These are phyloP conservation scores for Drosophila nannoptera DNA, from an alignment of 1,140 invertebrate genomes.

Conservation along the genomic window DNA sequence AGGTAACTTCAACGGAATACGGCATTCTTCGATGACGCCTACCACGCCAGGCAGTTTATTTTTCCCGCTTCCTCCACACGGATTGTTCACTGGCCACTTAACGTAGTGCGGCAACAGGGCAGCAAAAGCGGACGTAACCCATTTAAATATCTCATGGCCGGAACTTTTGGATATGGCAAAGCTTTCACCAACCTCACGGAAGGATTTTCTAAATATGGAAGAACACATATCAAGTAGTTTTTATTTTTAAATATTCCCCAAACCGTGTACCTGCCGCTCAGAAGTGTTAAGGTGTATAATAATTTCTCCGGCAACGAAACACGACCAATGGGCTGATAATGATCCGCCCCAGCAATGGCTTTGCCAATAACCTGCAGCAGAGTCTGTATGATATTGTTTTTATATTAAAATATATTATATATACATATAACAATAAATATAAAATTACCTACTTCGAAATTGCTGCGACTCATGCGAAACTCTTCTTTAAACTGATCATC, in stretches of 20 bases:
- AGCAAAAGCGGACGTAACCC: constrained; percentile 32
- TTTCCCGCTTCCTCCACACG: neutral
- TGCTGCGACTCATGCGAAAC: constrained; percentile 38
- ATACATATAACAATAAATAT: neutral
- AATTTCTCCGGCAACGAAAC: constrained; percentile 37
- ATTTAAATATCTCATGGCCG: constrained; percentile 45
- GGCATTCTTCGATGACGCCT: constrained; percentile 42
- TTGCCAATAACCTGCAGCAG: constrained; percentile 24
- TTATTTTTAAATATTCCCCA: neutral
- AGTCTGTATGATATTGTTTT: neutral
- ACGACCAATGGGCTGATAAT: constrained; percentile 26
- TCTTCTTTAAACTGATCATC: constrained; percentile 45
- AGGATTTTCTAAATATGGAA: constrained; percentile 22
- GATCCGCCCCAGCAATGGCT: constrained; percentile 17
- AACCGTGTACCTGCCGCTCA: constrained; percentile 28
- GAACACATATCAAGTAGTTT: neutral
- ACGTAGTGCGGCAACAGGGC: constrained; percentile 32
- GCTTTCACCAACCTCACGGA: constrained; percentile 39
- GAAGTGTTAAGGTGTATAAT: constrained; percentile 34
- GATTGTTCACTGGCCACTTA: constrained; percentile 25
- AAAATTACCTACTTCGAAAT: constrained; percentile 21
- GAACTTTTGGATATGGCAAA: constrained; percentile 49
- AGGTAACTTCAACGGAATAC: constrained; percentile 25
- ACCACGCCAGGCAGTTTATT: constrained; percentile 38
- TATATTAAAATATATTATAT: neutral